Base-by-base conservation (phyloP, 92 coral and sea anemone genomes). In the Bergia puertoricense region DNA sequence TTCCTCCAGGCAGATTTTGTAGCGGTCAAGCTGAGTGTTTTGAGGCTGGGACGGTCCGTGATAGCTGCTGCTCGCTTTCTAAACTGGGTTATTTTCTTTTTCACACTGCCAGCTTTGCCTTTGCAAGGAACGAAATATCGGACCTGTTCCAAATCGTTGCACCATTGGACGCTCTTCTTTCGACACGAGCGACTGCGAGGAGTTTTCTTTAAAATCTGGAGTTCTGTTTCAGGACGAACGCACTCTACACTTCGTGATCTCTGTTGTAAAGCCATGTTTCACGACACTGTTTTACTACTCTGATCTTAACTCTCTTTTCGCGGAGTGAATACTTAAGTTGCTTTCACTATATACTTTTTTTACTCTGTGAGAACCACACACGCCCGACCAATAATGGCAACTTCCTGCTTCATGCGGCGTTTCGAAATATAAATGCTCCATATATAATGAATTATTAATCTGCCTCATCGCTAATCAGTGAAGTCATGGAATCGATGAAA, bases 141-240 rank as follows among this genome's bases (percentile, higher is more conserved):
- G 2, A 95, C 93, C 39, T 95, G 93, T 72, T 95, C 98, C 11
- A 95, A 86, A 39, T 95, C 93, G 16, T 88, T 88, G 0, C 93
- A 86, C 98, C 98, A 95, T 48, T 95, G 96, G 0, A 95, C 98
- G 74, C 91, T 92, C 48, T 95, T 95, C 89, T 95, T 95, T 40
- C 96, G 80, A 56, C 94, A 95, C 18, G 96, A 93, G 13, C 86
- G 74, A 11, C 89, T 91, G 1, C 98, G 90, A 0, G 94, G 92
- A 45, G 77, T 15, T 38, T 73, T 84, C 5, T 83, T 46, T 44
- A 71, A 36, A 84, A 13, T 71, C 79, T 71, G 78, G 0, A 46
- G 6, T n/a, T 84, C 79, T 18, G 87, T 84, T 71, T 72, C 65
- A 1, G 87, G 77, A 30, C 87, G 87, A 84, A 84, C 36, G n/a